phyloP scores from a whole-genome alignment of 1,140 invertebrate genomes.

The Chrysomallon squamiferum region DNA sequence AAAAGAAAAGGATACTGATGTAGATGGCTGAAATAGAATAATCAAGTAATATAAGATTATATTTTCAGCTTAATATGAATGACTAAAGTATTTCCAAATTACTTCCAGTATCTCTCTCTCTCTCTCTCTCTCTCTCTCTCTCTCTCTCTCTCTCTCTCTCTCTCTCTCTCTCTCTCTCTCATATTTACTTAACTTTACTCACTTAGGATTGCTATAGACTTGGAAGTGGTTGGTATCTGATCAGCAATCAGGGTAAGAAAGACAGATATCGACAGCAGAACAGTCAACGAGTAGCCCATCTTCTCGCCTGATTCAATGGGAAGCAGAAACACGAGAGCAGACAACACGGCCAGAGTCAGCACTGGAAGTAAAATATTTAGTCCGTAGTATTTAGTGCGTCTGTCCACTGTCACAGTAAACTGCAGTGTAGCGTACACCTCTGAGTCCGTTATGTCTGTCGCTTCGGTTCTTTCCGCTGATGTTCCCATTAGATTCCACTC shows the following conservation, averaged over 20 bases:
- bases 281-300: slow-evolving; percentile 45
- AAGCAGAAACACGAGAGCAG: slow-evolving; percentile 42
- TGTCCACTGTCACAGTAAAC: slow-evolving; percentile 13
- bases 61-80: too few species aligned
- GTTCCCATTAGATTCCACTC: not conserved
- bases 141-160: too few species aligned
- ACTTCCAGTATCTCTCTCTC: too few species aligned
- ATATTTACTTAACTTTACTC: too few species aligned
- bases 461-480: not conserved
- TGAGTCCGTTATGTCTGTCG: not conserved
- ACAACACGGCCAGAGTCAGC: slow-evolving; percentile 28
- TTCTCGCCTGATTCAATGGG: slow-evolving; percentile 50
- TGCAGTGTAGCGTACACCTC: slow-evolving; percentile 16
- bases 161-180: too few species aligned
- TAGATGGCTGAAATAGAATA: too few species aligned
- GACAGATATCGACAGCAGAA: slow-evolving; percentile 50
- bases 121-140: too few species aligned
- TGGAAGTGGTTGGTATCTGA: slow-evolving; percentile 44
- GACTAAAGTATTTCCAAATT: too few species aligned
- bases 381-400: slow-evolving; percentile 15
- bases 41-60: too few species aligned
- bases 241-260: slow-evolving; percentile 52
- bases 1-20: too few species aligned
- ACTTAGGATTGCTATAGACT: not conserved
- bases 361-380: slow-evolving; percentile 25